phyloP scores from a whole-genome alignment of 1,140 invertebrate genomes.

The Eulimnadia texana region DNA sequence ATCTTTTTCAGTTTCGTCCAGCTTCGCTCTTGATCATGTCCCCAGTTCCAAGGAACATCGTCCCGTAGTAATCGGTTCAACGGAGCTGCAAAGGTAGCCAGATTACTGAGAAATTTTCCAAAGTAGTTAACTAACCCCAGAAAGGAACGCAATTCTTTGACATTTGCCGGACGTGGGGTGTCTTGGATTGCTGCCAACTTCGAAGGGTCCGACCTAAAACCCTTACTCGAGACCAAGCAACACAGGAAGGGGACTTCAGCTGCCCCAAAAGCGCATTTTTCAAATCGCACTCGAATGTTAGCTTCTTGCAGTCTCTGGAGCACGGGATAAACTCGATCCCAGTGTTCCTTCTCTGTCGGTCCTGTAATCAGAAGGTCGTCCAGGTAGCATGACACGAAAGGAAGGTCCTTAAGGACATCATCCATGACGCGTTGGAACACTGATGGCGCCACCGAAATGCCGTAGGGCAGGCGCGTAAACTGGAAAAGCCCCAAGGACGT shows the following conservation, averaged over 20 bases:
- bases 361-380: slow-evolving; percentile 23
- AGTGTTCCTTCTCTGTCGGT: slow-evolving; percentile 18
- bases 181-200: slow-evolving; percentile 14
- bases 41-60: neutral
- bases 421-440: slow-evolving; percentile 24
- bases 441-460: slow-evolving; percentile 17
- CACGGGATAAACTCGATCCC: slow-evolving; percentile 18
- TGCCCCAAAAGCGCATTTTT: slow-evolving; percentile 22
- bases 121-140: neutral
- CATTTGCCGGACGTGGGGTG: slow-evolving; percentile 3
- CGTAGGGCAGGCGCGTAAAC: slow-evolving; percentile 5
- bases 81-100: neutral
- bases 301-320: slow-evolving; percentile 19
- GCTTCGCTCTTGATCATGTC: neutral
- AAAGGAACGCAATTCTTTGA: neutral
- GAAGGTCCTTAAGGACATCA: slow-evolving; percentile 8
- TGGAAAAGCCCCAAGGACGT: slow-evolving; percentile 17
- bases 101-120: neutral
- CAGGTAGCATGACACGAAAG: neutral
- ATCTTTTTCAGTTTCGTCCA: neutral
- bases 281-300: slow-evolving; percentile 24
- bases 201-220: slow-evolving; percentile 9
- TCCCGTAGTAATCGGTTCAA: neutral
- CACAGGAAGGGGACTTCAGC: slow-evolving; percentile 11
- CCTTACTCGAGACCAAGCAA: slow-evolving; percentile 2